Percentiles rank a stretch among this genome's conserved stretches.
Conservation (phyloP, 2,113 vertebrate genomes). For the Macroglossus sobrinus region DNA sequence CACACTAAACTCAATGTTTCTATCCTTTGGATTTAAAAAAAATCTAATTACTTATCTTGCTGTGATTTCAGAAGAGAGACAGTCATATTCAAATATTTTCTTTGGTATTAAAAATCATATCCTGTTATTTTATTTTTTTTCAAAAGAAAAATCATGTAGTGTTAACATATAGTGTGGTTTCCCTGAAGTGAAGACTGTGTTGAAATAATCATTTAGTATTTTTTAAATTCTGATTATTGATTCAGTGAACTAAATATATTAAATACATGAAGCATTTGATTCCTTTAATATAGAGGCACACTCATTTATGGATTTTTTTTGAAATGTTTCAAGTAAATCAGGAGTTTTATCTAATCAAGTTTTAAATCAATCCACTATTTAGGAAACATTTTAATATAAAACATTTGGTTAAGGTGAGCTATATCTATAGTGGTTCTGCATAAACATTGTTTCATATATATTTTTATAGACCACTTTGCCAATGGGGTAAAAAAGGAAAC, state of each 20-base stretch:
- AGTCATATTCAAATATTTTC: background rate
- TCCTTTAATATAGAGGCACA: background rate
- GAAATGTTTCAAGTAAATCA: slow-evolving; percentile 3
- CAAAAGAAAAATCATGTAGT: background rate
- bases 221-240: background rate
- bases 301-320: background rate
- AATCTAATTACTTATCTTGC: background rate
- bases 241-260: slow-evolving; percentile 19
- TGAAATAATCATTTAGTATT: background rate
- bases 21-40: background rate
- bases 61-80: background rate
- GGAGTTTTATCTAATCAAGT: background rate
- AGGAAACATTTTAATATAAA: slow-evolving; percentile 17
- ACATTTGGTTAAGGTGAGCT: background rate
- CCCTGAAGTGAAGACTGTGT: background rate
- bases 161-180: background rate
- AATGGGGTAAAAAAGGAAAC: background rate
- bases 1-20: background rate
- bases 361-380: slow-evolving; percentile 37
- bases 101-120: slow-evolving; percentile 2
- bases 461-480: background rate
- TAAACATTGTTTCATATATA: slow-evolving; percentile 1
- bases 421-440: background rate
- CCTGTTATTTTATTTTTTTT: background rate
- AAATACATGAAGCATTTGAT: background rate